Evolutionary conservation across 2,888 invertebrate species (phyloP), one percentile per base, ranked within the genome.

Genomic region (Mechanitis messenoides): DNA sequence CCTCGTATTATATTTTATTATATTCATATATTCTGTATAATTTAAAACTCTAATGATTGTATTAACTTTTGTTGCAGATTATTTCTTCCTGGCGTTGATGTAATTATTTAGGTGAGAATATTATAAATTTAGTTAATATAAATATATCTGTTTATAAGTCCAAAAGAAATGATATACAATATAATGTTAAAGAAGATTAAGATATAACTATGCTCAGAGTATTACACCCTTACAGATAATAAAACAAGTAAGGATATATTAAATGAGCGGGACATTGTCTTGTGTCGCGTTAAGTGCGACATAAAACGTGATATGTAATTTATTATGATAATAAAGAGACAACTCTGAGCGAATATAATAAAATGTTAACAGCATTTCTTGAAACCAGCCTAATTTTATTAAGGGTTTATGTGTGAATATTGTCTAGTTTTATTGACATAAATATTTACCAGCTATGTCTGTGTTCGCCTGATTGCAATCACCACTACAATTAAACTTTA

Each of bases 281-380:
- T 68, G 60, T 60, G 56, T 65, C 63, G 66, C 64, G 68, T 68
- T 68, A 67, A 67, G 60, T 64, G 60, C 45, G 63, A 62, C 63
- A 64, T 67, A 67, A 65, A 67, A 58, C 62, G 68, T 66, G 64
- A 68, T 68, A 67, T 62, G 59, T 67, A 65, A 67, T 68, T 68
- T 68, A 68, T 68, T 67, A 63, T 62, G 59, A 62, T 64, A 68
- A 64, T 68, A 68, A 68, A 68, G 64, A 58, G 53, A 56, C 65
- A 61, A 63, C 60, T 62, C 62, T 53, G 63, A 65, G 61, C 56
- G 60, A 58, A 56, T 64, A 63, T 66, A 64, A 68, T 67, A 69
- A 69, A 69, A 69, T 62, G 61, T 68, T 68, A 65, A 67, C 66
- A 64, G 67, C 67, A 65, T 54, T 55, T 61, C 62, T 65, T 67